These are phyloP conservation scores for Sebastes variabilis DNA, from an alignment of 2,797 vertebrate species.

Conservation along the genomic window DNA sequence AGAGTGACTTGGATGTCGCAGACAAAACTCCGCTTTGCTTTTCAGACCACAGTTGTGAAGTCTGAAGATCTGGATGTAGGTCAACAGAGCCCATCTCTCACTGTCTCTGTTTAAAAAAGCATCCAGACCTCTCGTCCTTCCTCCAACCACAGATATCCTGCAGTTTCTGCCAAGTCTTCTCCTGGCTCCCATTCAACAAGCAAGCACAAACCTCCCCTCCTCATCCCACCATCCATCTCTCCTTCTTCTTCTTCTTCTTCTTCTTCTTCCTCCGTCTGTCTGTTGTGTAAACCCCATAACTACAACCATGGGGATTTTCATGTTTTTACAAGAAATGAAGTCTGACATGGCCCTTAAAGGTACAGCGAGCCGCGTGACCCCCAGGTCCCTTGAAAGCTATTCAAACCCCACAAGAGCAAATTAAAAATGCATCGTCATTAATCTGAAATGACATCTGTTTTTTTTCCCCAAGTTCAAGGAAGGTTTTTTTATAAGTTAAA, in stretches of 20 bases:
- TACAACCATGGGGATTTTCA: slow-evolving; percentile 49
- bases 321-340: slow-evolving; percentile 61
- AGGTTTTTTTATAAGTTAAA: slow-evolving; percentile 17
- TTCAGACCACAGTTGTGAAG: slow-evolving; percentile 41
- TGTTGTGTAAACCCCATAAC: slow-evolving; percentile 63
- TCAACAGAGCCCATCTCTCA: slow-evolving; percentile 26
- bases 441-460: slow-evolving; percentile 43
- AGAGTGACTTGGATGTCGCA: slow-evolving; percentile 27
- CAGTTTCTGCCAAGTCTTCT: slow-evolving; percentile 57
- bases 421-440: slow-evolving; percentile 59
- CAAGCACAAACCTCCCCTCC: slow-evolving; percentile 29
- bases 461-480: background rate
- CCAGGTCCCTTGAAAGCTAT: slow-evolving; percentile 28
- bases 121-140: slow-evolving; percentile 45
- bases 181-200: slow-evolving; percentile 39
- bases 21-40: slow-evolving; percentile 30
- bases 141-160: slow-evolving; percentile 53
- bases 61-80: slow-evolving; percentile 39
- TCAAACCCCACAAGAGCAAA: slow-evolving; percentile 49
- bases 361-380: slow-evolving; percentile 34
- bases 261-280: slow-evolving; percentile 32
- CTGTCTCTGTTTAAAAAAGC: slow-evolving; percentile 47
- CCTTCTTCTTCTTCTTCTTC: slow-evolving; percentile 14
- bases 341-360: slow-evolving; percentile 61
- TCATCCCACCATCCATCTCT: slow-evolving; percentile 23